Conservation (phyloP, 2,888 invertebrate genomes). For the Trichogramma dendrolimi region DNA sequence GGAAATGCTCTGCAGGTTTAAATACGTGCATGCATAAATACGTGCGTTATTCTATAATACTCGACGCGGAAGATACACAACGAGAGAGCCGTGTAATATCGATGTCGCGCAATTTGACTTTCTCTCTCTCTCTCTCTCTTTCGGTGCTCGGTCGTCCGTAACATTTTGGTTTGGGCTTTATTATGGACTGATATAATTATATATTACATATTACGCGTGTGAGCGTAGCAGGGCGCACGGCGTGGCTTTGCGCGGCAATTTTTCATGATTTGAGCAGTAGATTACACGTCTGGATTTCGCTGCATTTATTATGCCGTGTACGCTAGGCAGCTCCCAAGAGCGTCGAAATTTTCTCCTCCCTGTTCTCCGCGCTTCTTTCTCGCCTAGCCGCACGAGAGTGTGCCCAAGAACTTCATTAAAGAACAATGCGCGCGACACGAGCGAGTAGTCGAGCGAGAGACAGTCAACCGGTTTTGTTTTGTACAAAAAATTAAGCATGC, state of each 20-base stretch:
- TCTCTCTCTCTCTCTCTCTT: neutral
- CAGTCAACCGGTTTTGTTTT: no score
- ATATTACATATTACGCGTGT: no score
- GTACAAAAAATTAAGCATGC: no score
- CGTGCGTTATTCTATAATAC: neutral
- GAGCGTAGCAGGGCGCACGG: neutral
- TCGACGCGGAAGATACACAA: neutral
- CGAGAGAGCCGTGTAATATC: neutral
- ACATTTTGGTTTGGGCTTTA: no score
- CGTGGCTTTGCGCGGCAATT: slow-evolving; percentile 26
- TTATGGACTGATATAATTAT: no score
- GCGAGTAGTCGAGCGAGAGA: no score
- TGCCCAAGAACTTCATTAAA: slow-evolving; percentile 24
- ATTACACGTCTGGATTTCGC: slow-evolving; percentile 28
- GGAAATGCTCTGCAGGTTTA: no score
- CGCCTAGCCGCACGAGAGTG: slow-evolving; percentile 2
- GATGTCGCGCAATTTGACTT: slow-evolving; percentile 10
- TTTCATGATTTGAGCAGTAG: slow-evolving; percentile 34
- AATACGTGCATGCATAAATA: no score
- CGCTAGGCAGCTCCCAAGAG: slow-evolving; percentile 17
- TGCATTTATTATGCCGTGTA: slow-evolving; percentile 32
- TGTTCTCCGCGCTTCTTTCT: slow-evolving; percentile 16
- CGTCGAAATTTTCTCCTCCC: slow-evolving; percentile 26
- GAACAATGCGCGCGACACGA: slow-evolving; percentile 8
- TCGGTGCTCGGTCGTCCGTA: neutral